Evolutionary conservation across 2,113 vertebrate species (phyloP).

Genomic region (Copsychus sechellarum): DNA sequence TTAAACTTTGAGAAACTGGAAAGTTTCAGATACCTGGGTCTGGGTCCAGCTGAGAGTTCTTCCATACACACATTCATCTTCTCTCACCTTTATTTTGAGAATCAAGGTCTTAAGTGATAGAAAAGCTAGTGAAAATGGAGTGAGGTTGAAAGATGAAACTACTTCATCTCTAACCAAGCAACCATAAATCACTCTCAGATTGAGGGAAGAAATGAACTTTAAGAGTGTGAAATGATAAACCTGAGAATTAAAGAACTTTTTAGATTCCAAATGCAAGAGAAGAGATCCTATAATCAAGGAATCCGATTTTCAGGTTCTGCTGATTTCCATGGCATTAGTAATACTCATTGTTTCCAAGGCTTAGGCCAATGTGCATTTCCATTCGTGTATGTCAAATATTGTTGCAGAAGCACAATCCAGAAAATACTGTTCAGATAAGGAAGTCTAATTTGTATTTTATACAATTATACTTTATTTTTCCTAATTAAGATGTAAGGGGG

Average conservation of each 20-base stretch:
- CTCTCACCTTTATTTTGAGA: background rate
- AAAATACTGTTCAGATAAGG: background rate
- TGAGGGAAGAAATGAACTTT: conserved; percentile 26
- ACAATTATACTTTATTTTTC: background rate
- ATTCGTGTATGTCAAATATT: background rate
- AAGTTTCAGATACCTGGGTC: conserved; percentile 3
- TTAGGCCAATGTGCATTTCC: background rate
- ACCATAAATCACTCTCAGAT: conserved; percentile 51
- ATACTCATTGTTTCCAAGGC: background rate
- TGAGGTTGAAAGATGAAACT: conserved; percentile 48
- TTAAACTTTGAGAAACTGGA: conserved; percentile 22
- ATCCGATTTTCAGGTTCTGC: background rate
- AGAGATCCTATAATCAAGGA: background rate
- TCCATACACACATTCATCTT: conserved; percentile 40
- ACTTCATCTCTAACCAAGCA: background rate
- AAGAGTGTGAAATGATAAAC: conserved; percentile 18
- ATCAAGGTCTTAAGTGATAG: conserved; percentile 24
- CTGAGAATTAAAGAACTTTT: conserved; percentile 34
- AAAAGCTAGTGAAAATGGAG: conserved; percentile 6
- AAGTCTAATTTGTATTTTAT: background rate
- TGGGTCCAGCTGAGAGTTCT: background rate
- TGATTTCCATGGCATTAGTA: background rate
- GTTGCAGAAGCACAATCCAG: background rate
- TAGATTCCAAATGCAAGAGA: background rate
- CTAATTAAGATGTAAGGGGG: background rate